Conservation (phyloP, 2,113 vertebrate species). For the Catharus bicknelli region DNA sequence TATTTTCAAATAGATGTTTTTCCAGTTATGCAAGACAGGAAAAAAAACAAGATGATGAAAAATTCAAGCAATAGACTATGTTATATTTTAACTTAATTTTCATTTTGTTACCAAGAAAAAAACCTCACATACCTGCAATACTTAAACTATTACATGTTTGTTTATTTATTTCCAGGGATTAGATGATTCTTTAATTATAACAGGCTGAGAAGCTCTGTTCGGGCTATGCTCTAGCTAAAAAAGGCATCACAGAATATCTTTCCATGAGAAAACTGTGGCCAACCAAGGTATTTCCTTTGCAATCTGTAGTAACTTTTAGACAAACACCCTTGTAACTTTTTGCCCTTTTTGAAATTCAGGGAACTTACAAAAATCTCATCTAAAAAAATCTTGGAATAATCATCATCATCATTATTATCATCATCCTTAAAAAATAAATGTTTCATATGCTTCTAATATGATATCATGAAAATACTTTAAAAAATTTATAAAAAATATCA, state of each 20-base stretch:
- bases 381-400: background rate
- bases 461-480: background rate
- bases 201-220: background rate
- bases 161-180: background rate
- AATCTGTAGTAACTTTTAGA: background rate
- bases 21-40: background rate
- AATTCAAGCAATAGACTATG: background rate
- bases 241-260: background rate
- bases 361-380: background rate
- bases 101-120: background rate
- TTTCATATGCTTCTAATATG: background rate
- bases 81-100: background rate
- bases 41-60: background rate
- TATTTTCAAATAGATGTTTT: background rate
- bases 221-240: background rate
- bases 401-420: background rate
- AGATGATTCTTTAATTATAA: background rate
- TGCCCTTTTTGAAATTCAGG: background rate
- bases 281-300: background rate
- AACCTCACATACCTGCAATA: background rate
- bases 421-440: background rate
- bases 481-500: background rate
- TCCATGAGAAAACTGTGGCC: background rate
- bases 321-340: background rate
- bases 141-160: background rate